These are phyloP conservation scores for Rhinophrynus dorsalis DNA, from an alignment of 2,797 vertebrate species.

Conservation along the genomic window DNA sequence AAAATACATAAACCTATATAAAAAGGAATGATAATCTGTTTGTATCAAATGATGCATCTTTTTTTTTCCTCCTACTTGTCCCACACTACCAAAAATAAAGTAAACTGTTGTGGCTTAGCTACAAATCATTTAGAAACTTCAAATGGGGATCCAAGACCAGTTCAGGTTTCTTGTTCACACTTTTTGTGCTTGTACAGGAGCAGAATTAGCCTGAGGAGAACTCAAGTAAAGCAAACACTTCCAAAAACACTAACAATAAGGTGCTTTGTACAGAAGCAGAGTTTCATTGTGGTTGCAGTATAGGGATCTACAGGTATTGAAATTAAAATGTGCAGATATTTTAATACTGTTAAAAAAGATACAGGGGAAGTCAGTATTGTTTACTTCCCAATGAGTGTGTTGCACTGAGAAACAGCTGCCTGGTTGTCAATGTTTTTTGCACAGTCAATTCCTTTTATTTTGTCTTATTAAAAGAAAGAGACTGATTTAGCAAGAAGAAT, in stretches of 20 bases:
- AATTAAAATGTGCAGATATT: constrained; percentile 31
- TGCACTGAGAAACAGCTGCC: constrained; percentile 13
- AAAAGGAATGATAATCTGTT: no score
- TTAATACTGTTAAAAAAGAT: neutral
- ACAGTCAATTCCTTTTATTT: constrained; percentile 24
- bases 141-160: constrained; percentile 34
- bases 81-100: constrained; percentile 13
- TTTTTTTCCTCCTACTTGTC: no score
- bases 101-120: neutral
- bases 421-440: neutral
- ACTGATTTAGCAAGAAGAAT: no score
- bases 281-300: constrained; percentile 43
- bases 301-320: constrained; percentile 44
- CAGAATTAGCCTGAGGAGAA: constrained; percentile 18
- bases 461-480: neutral
- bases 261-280: neutral
- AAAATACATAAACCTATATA: no score
- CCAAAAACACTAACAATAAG: neutral
- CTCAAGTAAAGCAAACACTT: neutral
- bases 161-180: constrained; percentile 16
- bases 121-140: constrained; percentile 49
- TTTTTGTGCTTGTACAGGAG: constrained; percentile 9
- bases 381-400: neutral
- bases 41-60: no score
- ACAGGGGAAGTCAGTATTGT: constrained; percentile 38